phyloP scores from a whole-genome alignment of 1,140 invertebrate genomes.

The Tetragonula clypearis region DNA sequence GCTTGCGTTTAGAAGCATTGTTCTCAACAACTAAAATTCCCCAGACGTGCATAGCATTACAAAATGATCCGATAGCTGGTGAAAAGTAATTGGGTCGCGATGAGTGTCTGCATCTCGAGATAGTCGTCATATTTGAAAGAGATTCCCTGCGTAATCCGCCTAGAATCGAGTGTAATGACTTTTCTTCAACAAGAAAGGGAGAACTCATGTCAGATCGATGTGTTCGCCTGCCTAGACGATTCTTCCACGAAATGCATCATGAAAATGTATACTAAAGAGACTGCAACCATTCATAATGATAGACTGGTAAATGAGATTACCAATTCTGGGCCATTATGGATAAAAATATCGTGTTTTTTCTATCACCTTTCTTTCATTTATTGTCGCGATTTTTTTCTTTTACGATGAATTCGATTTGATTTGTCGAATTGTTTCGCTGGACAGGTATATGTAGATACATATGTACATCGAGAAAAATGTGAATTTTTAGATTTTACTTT shows the following conservation, averaged over 20 bases:
- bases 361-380: not conserved
- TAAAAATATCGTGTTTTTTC: not conserved
- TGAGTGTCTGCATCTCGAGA: conserved; percentile 40
- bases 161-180: conserved; percentile 37
- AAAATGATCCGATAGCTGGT: conserved; percentile 44
- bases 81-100: conserved; percentile 60
- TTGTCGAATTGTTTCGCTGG: not conserved
- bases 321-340: not conserved
- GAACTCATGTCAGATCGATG: not conserved
- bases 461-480: not conserved
- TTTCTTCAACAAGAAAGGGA: not conserved
- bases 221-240: not conserved
- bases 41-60: conserved; percentile 17
- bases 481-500: not conserved
- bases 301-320: not conserved
- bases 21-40: conserved; percentile 23
- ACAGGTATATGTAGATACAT: too few relatives aligned
- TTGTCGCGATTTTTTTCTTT: not conserved
- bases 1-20: conserved; percentile 35
- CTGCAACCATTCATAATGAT: not conserved
- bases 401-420: not conserved
- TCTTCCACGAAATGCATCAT: not conserved
- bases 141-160: conserved; percentile 43
- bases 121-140: conserved; percentile 46
- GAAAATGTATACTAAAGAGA: not conserved